Conservation (phyloP, 2,113 vertebrate species). For the Danionella cerebrum region DNA sequence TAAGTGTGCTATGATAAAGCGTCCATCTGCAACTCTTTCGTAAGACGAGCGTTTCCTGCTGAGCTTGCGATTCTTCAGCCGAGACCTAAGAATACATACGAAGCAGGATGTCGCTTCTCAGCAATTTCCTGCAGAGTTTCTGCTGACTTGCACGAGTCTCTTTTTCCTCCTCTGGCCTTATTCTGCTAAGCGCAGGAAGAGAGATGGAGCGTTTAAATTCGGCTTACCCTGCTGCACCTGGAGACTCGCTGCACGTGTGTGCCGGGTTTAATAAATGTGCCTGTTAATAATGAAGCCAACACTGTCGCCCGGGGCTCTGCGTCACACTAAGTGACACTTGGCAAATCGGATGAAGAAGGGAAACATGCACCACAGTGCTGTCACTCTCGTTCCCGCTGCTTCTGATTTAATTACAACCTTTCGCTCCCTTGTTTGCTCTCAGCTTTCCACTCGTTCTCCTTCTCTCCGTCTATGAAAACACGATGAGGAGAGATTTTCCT, state of each 20-base stretch:
- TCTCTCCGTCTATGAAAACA: slow-evolving; percentile 1
- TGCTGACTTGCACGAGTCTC: slow-evolving; percentile 18
- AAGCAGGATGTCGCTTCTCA: slow-evolving; percentile 9
- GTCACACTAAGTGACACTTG: slow-evolving; percentile 1
- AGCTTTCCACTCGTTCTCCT: background rate
- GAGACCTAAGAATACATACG: background rate
- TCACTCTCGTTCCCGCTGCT: background rate
- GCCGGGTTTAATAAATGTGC: slow-evolving; percentile 15
- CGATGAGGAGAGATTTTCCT: background rate
- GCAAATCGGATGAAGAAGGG: slow-evolving; percentile 4
- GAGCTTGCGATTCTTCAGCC: background rate
- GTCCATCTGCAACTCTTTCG: background rate
- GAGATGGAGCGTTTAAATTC: slow-evolving; percentile 37
- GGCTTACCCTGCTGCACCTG: slow-evolving; percentile 36
- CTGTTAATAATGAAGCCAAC: slow-evolving; percentile 13
- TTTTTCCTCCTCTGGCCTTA: slow-evolving; percentile 38
- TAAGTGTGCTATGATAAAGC: slow-evolving; percentile 10
- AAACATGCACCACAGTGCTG: background rate
- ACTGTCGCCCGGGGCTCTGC: background rate
- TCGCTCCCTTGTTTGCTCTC: background rate
- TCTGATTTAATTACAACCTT: background rate
- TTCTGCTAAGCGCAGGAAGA: slow-evolving; percentile 46
- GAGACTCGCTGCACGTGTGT: background rate
- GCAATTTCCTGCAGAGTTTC: slow-evolving; percentile 15
- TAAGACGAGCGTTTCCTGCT: slow-evolving; percentile 16